Evolutionary conservation across 2,113 vertebrate genomes (phyloP), one percentile per base, ranked within the genome.

Genomic region (Melanerpes aurifrons): DNA sequence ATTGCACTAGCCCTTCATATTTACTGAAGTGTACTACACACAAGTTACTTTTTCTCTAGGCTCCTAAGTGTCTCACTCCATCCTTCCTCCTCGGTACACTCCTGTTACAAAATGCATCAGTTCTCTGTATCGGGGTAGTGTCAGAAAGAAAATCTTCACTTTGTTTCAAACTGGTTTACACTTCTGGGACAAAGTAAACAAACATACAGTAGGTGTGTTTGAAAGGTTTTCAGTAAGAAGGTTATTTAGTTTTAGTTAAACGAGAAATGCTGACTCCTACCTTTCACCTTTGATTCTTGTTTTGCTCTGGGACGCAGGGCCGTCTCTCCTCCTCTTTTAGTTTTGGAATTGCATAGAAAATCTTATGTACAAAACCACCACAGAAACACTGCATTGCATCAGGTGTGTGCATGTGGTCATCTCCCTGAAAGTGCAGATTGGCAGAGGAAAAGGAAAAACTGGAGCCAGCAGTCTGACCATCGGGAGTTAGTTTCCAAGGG

Each of bases 1-100:
- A 96, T 97, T 96, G 96, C 98, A 98, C 98, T 97, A 98, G 97
- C 97, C 87, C 86, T 97, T 98, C 97, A 94, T 92, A 97, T 97
- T 97, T 95, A 96, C 82, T 86, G 91, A 97, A 94, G 97, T 95
- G 0, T 80, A 82, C 54, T 47, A 71, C 25, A 67, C 15, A 67
- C 15, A 13, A 96, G 76, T 93, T 97, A 95, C 97, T 97, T 96
- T 92, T 95, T 92, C 95, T 96, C 96, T 96, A 92, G 48, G 59
- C 95, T 81, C 74, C 92, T 75, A 82, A 90, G 87, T 50, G 66
- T 83, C 78, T 92, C 82, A 58, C 91, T 92, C 84, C 83, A 90
- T 71, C 82, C 64, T 91, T 90, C 58, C 80, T 93, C 62, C 68
- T 85, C 1, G 0, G 29, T 28, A 66, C 73, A 63, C 29, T 91